Percentiles rank a stretch among this genome's conserved stretches.
Evolutionary conservation across 1,140 invertebrate species (phyloP).

Genomic region (Caenorhabditis inopinata): DNA sequence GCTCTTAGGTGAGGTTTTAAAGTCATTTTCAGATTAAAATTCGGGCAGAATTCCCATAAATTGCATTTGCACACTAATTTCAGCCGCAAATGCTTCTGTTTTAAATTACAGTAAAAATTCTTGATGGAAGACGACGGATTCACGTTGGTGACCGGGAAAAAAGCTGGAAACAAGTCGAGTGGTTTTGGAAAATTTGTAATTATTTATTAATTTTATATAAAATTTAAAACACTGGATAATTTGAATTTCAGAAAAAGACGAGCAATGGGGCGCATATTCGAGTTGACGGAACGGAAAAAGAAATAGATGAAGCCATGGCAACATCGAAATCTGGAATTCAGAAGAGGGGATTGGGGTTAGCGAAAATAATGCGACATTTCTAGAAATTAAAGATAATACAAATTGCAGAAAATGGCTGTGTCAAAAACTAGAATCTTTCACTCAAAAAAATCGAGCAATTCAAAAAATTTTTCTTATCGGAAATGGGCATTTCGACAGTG

Average conservation of each 20-base stretch:
- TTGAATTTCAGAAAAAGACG: background rate
- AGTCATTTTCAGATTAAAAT: too few species aligned
- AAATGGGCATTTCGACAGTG: conserved; percentile 38
- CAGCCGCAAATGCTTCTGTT: too few species aligned
- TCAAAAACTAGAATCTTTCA: background rate
- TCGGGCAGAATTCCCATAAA: too few species aligned
- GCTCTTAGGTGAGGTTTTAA: too few species aligned
- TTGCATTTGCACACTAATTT: too few species aligned
- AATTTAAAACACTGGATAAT: too few species aligned
- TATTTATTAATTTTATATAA: too few species aligned
- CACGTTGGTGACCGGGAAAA: conserved; percentile 1
- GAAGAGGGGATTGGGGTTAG: background rate
- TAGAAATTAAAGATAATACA: background rate
- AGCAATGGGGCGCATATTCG: background rate
- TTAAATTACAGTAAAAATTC: too few species aligned
- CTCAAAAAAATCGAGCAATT: background rate
- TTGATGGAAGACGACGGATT: conserved; percentile 46
- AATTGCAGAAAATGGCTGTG: background rate
- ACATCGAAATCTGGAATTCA: background rate
- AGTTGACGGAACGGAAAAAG: background rate
- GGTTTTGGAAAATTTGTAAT: background rate
- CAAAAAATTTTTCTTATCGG: background rate
- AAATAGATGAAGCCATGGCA: background rate
- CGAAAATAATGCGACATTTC: background rate
- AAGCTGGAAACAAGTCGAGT: background rate